Conservation (phyloP, 2,113 vertebrate species). For the Anthoscopus minutus region DNA sequence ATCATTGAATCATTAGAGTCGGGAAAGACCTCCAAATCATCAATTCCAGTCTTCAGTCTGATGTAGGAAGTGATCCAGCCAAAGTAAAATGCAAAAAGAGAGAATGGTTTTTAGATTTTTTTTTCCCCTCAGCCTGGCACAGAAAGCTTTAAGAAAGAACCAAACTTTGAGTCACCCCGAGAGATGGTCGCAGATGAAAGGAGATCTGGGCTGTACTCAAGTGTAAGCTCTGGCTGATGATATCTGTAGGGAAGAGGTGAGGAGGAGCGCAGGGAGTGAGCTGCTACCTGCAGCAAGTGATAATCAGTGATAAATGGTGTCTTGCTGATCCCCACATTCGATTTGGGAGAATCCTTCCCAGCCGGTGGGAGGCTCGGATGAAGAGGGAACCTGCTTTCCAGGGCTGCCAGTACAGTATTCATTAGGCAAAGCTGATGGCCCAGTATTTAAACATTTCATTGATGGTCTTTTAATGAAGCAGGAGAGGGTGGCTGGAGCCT, state of each 20-base stretch:
- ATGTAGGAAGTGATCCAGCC: not conserved
- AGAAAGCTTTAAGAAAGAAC: not conserved
- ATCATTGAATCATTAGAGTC: not conserved
- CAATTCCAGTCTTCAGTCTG: not conserved
- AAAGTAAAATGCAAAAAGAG: not conserved
- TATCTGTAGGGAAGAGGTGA: not conserved
- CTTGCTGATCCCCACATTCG: not conserved
- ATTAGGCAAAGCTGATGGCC: not conserved
- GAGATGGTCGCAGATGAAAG: not conserved
- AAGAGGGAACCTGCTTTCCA: not conserved
- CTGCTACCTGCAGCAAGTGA: not conserved
- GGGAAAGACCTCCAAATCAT: not conserved
- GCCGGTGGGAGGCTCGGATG: not conserved
- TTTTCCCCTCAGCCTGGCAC: not conserved
- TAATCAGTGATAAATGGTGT: not conserved
- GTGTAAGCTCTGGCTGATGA: not conserved
- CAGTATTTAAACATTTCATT: not conserved
- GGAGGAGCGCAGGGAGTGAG: not conserved
- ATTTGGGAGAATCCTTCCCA: not conserved
- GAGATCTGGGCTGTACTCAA: not conserved
- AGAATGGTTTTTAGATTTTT: not conserved
- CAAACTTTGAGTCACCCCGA: not conserved
- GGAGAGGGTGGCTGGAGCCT: not conserved
- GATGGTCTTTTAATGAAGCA: not conserved
- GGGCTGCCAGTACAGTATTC: not conserved